These are phyloP conservation scores for Volucella zonaria DNA, from an alignment of 2,888 invertebrate species.

Conservation along the genomic window DNA sequence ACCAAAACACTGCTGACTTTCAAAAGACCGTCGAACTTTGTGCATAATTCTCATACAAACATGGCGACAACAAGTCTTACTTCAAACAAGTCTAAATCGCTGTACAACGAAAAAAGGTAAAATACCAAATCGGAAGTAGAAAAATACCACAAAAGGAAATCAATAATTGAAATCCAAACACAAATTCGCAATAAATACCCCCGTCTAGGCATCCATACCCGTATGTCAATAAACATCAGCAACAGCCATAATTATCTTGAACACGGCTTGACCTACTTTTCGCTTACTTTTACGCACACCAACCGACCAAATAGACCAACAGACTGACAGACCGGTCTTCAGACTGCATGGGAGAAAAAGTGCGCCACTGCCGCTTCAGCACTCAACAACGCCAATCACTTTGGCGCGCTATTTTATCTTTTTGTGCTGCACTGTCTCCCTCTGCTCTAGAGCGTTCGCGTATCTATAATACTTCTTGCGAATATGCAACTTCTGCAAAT, in stretches of 20 bases:
- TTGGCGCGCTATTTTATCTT: background rate
- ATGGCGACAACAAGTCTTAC: too few relatives aligned
- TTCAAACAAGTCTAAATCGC: too few relatives aligned
- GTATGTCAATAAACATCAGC: slow-evolving; percentile 26
- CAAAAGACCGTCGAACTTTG: too few relatives aligned
- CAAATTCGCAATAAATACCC: slow-evolving; percentile 27
- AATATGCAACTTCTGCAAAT: slow-evolving; percentile 14
- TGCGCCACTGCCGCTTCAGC: slow-evolving; percentile 8
- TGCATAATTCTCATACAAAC: too few relatives aligned
- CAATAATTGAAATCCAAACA: slow-evolving; percentile 19
- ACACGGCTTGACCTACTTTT: slow-evolving; percentile 59
- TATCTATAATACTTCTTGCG: slow-evolving; percentile 1
- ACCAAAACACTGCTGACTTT: too few relatives aligned
- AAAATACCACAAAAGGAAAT: slow-evolving; percentile 35
- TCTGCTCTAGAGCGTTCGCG: background rate
- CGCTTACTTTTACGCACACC: slow-evolving; percentile 10
- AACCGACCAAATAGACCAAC: too few relatives aligned
- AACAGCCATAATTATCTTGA: slow-evolving; percentile 45
- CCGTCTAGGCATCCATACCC: slow-evolving; percentile 1
- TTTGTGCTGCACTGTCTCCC: background rate
- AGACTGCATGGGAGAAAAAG: slow-evolving; percentile 32
- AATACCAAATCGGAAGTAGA: slow-evolving; percentile 30
- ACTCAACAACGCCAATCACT: slow-evolving; percentile 5
- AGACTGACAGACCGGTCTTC: background rate
- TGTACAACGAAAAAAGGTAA: too few relatives aligned